A percentile compares a stretch with the other conserved stretches of the same genome.
phyloP scores from a whole-genome alignment of 2,888 invertebrate genomes.

The Latrodectus hesperus region DNA sequence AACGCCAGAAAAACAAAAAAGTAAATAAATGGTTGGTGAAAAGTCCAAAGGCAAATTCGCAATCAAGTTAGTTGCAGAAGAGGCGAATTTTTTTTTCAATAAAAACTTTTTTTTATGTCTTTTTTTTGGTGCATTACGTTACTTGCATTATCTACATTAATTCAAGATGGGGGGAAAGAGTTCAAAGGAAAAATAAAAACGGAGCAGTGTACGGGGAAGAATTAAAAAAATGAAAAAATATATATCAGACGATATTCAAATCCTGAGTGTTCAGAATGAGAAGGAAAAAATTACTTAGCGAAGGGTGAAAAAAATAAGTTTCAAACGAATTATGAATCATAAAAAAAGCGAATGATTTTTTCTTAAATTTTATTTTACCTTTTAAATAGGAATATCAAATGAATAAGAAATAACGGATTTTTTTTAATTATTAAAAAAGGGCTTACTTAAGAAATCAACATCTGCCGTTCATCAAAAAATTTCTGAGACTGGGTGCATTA shows the following conservation, averaged over 20 bases:
- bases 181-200: constrained; percentile 25
- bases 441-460: too few relatives aligned
- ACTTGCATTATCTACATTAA: constrained; percentile 64
- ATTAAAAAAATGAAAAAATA: constrained; percentile 3
- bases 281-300: neutral
- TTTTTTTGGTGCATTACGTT: constrained; percentile 1
- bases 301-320: neutral
- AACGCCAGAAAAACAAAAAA: constrained; percentile 17
- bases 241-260: constrained; percentile 42
- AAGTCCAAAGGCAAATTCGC: constrained; percentile 58
- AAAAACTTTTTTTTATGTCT: constrained; percentile 9
- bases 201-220: neutral
- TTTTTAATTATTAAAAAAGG: too few relatives aligned
- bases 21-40: neutral
- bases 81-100: constrained; percentile 1
- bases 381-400: neutral
- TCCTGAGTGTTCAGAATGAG: neutral
- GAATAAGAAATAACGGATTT: too few relatives aligned
- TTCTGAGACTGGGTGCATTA: too few relatives aligned
- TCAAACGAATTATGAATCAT: neutral
- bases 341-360: neutral
- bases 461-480: too few relatives aligned
- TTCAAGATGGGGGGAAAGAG: constrained; percentile 44
- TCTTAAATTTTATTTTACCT: neutral
- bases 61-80: constrained; percentile 60